These are phyloP conservation scores for Venturia canescens DNA, from an alignment of 1,140 invertebrate species.

Conservation along the genomic window DNA sequence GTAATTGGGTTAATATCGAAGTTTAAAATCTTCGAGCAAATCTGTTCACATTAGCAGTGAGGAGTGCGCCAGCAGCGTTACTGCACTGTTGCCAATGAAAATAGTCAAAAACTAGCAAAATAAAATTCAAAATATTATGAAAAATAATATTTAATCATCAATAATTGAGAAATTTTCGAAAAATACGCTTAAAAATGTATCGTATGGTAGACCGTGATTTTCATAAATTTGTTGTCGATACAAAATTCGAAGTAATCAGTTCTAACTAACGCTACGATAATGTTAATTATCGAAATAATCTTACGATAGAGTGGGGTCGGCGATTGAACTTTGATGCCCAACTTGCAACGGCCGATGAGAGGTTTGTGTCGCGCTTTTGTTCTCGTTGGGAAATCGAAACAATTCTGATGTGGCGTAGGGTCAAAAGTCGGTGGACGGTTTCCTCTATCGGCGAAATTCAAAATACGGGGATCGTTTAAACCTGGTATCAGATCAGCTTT, in stretches of 20 bases:
- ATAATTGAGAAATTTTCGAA: too few relatives aligned
- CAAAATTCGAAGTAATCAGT: too few relatives aligned
- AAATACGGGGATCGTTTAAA: conserved; percentile 12
- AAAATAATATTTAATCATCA: too few relatives aligned
- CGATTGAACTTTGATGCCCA: not conserved
- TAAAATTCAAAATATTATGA: too few relatives aligned
- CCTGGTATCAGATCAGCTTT: conserved; percentile 50
- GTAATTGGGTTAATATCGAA: not conserved
- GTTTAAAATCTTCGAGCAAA: not conserved
- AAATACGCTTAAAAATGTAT: too few relatives aligned
- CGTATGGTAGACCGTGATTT: too few relatives aligned
- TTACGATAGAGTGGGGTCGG: not conserved
- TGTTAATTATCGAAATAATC: conserved; percentile 13
- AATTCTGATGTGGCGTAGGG: not conserved
- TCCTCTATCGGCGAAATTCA: conserved; percentile 13
- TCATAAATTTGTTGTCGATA: too few relatives aligned
- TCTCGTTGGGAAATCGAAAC: conserved; percentile 34
- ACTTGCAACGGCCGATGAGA: conserved; percentile 6
- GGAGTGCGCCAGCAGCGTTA: too few relatives aligned
- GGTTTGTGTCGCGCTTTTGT: conserved; percentile 47
- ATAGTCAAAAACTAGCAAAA: too few relatives aligned
- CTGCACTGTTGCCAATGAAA: too few relatives aligned
- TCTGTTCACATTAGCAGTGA: not conserved
- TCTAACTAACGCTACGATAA: too few relatives aligned
- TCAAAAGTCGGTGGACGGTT: not conserved